These are phyloP conservation scores for Tupaia tana DNA, from an alignment of 2,113 vertebrate species.

Conservation along the genomic window DNA sequence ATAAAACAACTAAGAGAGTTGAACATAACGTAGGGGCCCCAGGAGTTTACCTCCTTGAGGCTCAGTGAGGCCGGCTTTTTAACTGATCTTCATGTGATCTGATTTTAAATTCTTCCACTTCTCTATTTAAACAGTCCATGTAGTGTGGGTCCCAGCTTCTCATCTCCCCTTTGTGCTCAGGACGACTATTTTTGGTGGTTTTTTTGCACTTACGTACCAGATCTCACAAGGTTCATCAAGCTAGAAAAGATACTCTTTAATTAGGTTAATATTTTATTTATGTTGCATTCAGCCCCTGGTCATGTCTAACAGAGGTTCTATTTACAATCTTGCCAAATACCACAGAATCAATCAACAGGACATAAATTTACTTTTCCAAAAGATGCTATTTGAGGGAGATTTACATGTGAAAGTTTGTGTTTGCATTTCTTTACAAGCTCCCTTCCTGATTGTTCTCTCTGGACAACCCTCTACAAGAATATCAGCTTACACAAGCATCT, in stretches of 20 bases:
- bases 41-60: neutral
- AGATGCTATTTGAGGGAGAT: slow-evolving; percentile 73
- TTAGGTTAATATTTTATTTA: slow-evolving; percentile 83
- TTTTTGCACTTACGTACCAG: slow-evolving; percentile 10
- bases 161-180: neutral
- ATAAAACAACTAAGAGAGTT: neutral
- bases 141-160: rapidly evolving
- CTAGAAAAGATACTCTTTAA: slow-evolving; percentile 78
- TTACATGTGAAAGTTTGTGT: slow-evolving; percentile 78
- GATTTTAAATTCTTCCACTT: neutral
- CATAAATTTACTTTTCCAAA: slow-evolving; percentile 79
- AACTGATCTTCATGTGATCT: rapidly evolving
- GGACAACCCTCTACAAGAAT: neutral
- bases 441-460: neutral
- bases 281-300: slow-evolving; percentile 67
- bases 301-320: slow-evolving; percentile 80
- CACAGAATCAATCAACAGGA: slow-evolving; percentile 80
- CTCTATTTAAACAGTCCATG: neutral
- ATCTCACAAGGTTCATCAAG: slow-evolving; percentile 72
- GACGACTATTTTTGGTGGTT: slow-evolving; percentile 48
- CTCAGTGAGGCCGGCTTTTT: neutral
- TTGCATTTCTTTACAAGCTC: slow-evolving; percentile 51
- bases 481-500: slow-evolving; percentile 52
- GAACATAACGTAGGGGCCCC: rapidly evolving
- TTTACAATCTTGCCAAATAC: slow-evolving; percentile 80